phyloP scores from a whole-genome alignment of 1,140 invertebrate genomes.

The Aphelenchoides fujianensis region DNA sequence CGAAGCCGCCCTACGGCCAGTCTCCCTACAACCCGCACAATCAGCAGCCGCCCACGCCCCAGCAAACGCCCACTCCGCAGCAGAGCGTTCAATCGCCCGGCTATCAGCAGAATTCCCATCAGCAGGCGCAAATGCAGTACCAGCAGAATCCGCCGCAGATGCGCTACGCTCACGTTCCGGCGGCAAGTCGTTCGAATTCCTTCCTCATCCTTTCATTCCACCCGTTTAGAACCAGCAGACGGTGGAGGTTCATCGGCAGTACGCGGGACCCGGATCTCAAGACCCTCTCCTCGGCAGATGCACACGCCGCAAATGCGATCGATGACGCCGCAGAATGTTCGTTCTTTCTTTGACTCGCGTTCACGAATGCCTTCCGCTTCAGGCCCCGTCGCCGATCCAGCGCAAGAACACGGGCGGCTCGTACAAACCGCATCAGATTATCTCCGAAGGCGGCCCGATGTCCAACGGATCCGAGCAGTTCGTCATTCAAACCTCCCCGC shows the following conservation, averaged over 20 bases:
- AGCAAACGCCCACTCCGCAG: not conserved
- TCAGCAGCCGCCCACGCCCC: slow-evolving; percentile 4
- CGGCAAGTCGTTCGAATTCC: not conserved
- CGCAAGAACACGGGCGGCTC: slow-evolving; percentile 6
- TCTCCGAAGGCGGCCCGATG: not conserved
- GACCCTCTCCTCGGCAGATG: not conserved
- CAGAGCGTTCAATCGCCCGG: not conserved
- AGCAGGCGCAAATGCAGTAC: not conserved
- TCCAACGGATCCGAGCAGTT: not conserved
- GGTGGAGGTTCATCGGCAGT: not conserved
- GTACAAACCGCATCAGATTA: not conserved
- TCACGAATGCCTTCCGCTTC: not conserved
- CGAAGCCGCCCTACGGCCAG: not conserved
- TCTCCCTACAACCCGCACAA: slow-evolving; percentile 7
- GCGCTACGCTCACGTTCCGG: not conserved
- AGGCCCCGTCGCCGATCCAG: not conserved
- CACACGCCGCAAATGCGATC: not conserved
- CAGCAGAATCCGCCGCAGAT: not conserved
- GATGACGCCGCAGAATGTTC: not conserved
- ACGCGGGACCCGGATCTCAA: not conserved
- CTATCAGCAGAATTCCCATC: no score
- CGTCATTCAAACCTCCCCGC: not conserved
- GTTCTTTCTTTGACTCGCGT: not conserved
- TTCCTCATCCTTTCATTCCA: no score
- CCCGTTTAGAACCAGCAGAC: not conserved